Base-by-base conservation (phyloP, 2,888 invertebrate species). In the Tenthredo livida region DNA sequence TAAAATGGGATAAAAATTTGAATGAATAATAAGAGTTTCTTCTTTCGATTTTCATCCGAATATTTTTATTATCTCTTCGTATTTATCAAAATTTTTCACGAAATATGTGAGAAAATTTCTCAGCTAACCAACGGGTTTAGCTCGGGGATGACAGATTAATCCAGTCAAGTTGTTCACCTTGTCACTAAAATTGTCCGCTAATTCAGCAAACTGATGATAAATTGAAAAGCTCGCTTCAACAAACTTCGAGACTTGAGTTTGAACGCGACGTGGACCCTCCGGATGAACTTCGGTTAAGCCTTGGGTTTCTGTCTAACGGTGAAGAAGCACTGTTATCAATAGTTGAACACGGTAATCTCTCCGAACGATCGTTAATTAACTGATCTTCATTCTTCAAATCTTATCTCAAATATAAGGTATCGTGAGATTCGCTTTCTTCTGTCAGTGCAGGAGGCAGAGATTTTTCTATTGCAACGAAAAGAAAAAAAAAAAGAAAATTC, bases 171-270 rank as follows among this genome's bases (percentile, higher is more conserved):
- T 21, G 73, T 73, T 73, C 73, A 29, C 73, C 40, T 43, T 43
- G 73, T 43, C 73, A 25, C 43, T 73, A 43, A 73, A 73, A 73
- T 43, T 73, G 40, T 73, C 73, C 10, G 73, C 12, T 73, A 73
- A 73, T 73, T 73, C 73, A 73, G 73, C 73, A 73, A 40, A 21
- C 73, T 73, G 70, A 21, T 61, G 61, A 67, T 67, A 67, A 67
- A 67, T 67, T 67, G 67, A 33, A 67, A 29, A 72, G 17, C 40
- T 72, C 72, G 40, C 43, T 43, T 43, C n/a, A 73, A 73, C 72
- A 73, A 73, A 43, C 21, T 73, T 73, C 29, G 72, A 72, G 21
- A 50, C 25, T 54, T 1, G 12, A 54, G 77, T 77, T 77, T 54
- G 17, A 77, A 73, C 50, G 77, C n/a, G 43, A 40, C 12, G 17